Evolutionary conservation across 2,113 vertebrate genomes (phyloP), one percentile per base, ranked within the genome.

Genomic region (Neolamprologus cancellatus): DNA sequence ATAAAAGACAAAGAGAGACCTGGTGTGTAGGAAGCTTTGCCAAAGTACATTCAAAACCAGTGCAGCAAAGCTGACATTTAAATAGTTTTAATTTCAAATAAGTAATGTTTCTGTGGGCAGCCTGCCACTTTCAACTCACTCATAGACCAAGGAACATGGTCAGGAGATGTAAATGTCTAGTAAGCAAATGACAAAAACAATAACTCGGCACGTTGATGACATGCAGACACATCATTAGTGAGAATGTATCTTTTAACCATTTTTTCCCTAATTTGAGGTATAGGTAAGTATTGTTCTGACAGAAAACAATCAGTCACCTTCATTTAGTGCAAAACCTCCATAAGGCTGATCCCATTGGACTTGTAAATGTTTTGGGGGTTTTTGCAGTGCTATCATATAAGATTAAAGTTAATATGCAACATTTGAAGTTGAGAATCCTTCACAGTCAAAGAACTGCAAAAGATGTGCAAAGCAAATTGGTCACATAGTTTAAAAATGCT

Each of bases 321-420:
- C 5, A 74, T 74, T 74, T 46, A 48, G 41, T 46, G 23, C 14
- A 74, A 74, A 46, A 74, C 39, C 66, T 46, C 8, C 23, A 46
- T 25, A 74, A 44, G 20, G 20, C 2, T 28, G 5, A 44, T 44
- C 14, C 20, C 20, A 3, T 71, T 17, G 39, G 20, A 44, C 17
- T 23, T n/a, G 15, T 25, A 71, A 25, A 64, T 64, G 20, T 23
- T 71, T 71, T 18, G 10, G 36, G 9, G 32, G 13, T 0, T 0
- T 1, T 11, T 13, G 10, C 59, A 64, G 18, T 36, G 32, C 9
- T 36, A 5, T 66, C 59, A 66, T 36, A 66, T 66, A 66, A 36
- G 32, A 36, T 66, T 36, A 30, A 48, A 76, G 69, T 48, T 48
- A 48, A 48, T 28, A 7, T 76, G 41, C 25, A 30, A 76, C 41